phyloP scores from a whole-genome alignment of 35 echinoderm and acorn worm genomes.

The Strongylocentrotus purpuratus region DNA sequence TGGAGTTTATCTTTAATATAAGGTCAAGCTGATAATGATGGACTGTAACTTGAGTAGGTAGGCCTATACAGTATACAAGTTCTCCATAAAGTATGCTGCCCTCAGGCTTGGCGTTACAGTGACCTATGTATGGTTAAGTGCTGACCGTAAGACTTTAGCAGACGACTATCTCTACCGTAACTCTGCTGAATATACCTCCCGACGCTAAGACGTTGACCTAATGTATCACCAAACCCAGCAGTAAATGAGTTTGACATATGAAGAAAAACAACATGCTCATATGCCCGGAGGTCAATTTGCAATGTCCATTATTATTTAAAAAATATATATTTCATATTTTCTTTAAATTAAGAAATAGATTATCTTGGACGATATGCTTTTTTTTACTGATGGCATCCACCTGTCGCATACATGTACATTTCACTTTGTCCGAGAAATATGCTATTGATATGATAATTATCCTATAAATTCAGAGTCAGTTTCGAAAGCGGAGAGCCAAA shows the following conservation, averaged over 20 bases:
- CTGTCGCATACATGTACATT: too few species aligned
- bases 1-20: too few species aligned
- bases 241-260: background rate
- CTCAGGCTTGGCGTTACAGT: background rate
- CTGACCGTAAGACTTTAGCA: too few species aligned
- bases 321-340: background rate
- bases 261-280: background rate
- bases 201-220: background rate
- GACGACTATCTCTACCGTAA: too few species aligned
- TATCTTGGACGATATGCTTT: too few species aligned
- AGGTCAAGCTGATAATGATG: background rate
- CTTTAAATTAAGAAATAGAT: too few species aligned
- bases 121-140: background rate
- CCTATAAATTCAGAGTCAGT: too few species aligned
- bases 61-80: background rate
- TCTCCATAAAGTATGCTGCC: background rate
- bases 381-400: too few species aligned
- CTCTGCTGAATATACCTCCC: background rate
- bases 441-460: too few species aligned
- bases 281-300: background rate
- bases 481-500: too few species aligned
- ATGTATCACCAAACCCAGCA: background rate
- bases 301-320: background rate
- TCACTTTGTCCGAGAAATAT: too few species aligned
- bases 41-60: background rate